A percentile compares a stretch with the other conserved stretches of the same genome.
Evolutionary conservation across 1,140 invertebrate genomes (phyloP).

Genomic region (Hyposmocoma kahamanoa): DNA sequence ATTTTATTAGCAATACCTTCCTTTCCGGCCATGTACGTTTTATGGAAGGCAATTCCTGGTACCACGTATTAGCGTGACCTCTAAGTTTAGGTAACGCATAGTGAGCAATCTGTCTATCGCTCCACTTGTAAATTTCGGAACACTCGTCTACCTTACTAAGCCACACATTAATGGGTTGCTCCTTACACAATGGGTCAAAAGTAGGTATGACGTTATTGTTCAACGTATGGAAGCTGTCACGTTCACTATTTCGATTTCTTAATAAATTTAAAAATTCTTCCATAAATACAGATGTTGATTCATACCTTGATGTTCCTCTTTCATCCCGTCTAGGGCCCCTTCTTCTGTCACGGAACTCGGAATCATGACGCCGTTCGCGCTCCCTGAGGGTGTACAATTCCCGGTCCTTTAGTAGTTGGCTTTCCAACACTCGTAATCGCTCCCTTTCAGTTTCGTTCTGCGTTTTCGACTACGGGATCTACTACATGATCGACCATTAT

Average conservation of each 20-base stretch:
- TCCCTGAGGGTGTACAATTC: background rate
- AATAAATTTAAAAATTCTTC: slow-evolving; percentile 13
- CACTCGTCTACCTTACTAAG: slow-evolving; percentile 18
- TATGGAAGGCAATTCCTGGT: slow-evolving; percentile 17
- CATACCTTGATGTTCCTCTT: background rate
- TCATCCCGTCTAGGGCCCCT: background rate
- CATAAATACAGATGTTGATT: slow-evolving; percentile 8
- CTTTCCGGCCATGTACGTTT: slow-evolving; percentile 24
- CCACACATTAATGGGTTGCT: slow-evolving; percentile 25
- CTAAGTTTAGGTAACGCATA: slow-evolving; percentile 13
- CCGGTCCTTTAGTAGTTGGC: background rate
- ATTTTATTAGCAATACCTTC: slow-evolving; percentile 14
- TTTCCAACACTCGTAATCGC: background rate
- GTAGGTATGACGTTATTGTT: slow-evolving; percentile 21
- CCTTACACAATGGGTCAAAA: slow-evolving; percentile 27
- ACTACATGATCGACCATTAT: no score
- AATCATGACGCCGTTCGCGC: background rate
- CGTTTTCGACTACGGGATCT: no score
- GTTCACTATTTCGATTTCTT: slow-evolving; percentile 6
- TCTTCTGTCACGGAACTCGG: background rate
- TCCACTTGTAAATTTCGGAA: slow-evolving; percentile 13
- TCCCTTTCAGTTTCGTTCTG: background rate
- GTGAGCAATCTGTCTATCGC: slow-evolving; percentile 12
- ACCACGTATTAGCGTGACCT: slow-evolving; percentile 22
- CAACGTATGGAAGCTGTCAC: slow-evolving; percentile 11